These are phyloP conservation scores for Neopipo cinnamomea DNA, from an alignment of 2,113 vertebrate genomes.

Conservation along the genomic window DNA sequence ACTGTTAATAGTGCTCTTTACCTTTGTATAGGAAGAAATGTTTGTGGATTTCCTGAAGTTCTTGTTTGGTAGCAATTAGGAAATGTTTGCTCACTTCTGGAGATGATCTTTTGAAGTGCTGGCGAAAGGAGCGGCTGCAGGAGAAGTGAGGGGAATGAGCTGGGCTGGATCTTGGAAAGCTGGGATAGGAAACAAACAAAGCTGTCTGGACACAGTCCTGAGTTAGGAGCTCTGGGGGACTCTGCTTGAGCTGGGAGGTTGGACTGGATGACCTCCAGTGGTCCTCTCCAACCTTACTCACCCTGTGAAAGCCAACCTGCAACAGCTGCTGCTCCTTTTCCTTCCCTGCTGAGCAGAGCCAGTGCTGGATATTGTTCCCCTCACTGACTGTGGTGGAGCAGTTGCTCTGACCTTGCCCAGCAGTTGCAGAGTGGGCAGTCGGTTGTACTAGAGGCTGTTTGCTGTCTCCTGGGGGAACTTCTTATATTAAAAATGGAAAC, in stretches of 20 bases:
- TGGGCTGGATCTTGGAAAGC: neutral
- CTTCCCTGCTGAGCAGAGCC: neutral
- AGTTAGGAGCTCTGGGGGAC: neutral
- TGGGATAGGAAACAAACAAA: neutral
- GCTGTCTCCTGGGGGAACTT: neutral
- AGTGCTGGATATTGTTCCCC: accelerated
- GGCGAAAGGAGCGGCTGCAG: neutral
- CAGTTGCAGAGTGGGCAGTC: neutral
- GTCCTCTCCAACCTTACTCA: neutral
- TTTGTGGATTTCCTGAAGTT: neutral
- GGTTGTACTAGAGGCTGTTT: neutral
- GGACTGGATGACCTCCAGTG: neutral
- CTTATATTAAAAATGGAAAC: neutral
- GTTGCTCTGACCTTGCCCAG: neutral
- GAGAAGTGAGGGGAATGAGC: neutral
- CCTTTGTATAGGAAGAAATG: neutral
- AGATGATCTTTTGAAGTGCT: neutral
- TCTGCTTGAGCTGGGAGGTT: neutral
- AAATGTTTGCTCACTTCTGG: neutral
- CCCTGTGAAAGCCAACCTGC: neutral
- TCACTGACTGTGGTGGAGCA: accelerated
- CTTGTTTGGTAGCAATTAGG: neutral
- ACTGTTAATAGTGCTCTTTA: neutral
- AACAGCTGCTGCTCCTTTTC: neutral
- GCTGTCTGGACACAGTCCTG: neutral